Evolutionary conservation across 2,797 vertebrate species (phyloP).

Genomic region (Onychomys torridus): DNA sequence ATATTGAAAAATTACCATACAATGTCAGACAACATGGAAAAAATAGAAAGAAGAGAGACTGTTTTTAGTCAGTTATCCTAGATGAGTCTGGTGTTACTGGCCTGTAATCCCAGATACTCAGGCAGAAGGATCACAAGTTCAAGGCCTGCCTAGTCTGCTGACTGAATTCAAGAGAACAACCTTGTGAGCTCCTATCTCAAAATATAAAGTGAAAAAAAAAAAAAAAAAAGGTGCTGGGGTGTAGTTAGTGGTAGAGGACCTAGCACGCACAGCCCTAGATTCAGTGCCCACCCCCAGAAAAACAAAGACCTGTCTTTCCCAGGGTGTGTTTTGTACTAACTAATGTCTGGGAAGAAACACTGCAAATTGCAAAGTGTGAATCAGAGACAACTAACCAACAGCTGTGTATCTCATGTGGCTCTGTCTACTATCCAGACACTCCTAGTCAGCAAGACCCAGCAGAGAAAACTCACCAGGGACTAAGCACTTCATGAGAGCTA

Average conservation of each 20-base stretch:
- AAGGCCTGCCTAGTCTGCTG: neutral
- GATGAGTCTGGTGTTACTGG: neutral
- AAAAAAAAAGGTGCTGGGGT: neutral
- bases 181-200: neutral
- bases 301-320: neutral
- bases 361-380: conserved; percentile 28
- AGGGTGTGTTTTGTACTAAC: conserved; percentile 39
- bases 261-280: neutral
- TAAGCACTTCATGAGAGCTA: neutral
- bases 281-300: neutral
- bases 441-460: neutral
- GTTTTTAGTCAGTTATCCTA: conserved; percentile 16
- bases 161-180: neutral
- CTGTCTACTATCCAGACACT: neutral
- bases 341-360: conserved; percentile 28
- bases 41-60: conserved; percentile 1
- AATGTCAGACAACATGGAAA: conserved; percentile 32
- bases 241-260: neutral
- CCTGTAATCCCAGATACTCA: neutral
- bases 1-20: neutral
- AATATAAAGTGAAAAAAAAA: neutral
- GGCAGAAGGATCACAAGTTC: neutral
- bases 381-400: neutral
- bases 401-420: neutral
- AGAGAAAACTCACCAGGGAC: neutral